Conservation (phyloP, 2,888 invertebrate genomes). For the Phalera bucephala region DNA sequence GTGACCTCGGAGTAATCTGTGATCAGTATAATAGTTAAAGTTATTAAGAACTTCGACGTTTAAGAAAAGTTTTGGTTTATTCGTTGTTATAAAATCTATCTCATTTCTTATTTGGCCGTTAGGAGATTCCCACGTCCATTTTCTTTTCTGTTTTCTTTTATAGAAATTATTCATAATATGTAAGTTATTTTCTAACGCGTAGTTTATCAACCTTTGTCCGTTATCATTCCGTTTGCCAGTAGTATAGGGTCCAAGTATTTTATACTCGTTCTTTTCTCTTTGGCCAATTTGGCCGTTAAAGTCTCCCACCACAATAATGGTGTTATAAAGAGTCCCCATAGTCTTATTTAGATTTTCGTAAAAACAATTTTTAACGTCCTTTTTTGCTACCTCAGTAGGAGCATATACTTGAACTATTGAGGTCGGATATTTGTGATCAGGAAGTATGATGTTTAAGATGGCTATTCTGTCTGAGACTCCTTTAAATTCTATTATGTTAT, state of each 20-base stretch:
- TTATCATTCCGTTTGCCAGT: conserved; percentile 21
- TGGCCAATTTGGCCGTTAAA: conserved; percentile 7
- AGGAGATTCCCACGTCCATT: conserved; percentile 24
- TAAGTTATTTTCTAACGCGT: conserved; percentile 14
- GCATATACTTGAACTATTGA: background rate
- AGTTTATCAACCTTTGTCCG: conserved; percentile 21
- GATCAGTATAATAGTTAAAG: conserved; percentile 8
- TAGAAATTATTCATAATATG: conserved; percentile 19
- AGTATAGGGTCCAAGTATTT: conserved; percentile 9
- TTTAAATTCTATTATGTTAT: no score
- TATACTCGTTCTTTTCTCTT: conserved; percentile 12
- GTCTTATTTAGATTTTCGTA: background rate
- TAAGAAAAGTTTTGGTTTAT: conserved; percentile 9
- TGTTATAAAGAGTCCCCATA: background rate
- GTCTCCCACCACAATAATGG: background rate
- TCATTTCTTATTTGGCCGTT: conserved; percentile 19
- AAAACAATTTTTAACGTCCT: background rate
- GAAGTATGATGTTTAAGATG: background rate
- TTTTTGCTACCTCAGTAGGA: background rate
- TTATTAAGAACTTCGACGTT: conserved; percentile 6
- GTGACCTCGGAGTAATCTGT: conserved; percentile 7
- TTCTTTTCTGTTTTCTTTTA: conserved; percentile 13
- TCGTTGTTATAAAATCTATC: conserved; percentile 17
- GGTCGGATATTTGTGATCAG: background rate
- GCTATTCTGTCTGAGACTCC: conserved; percentile 2